Conservation (phyloP, 1,140 invertebrate genomes). For the Bactericera cockerelli region DNA sequence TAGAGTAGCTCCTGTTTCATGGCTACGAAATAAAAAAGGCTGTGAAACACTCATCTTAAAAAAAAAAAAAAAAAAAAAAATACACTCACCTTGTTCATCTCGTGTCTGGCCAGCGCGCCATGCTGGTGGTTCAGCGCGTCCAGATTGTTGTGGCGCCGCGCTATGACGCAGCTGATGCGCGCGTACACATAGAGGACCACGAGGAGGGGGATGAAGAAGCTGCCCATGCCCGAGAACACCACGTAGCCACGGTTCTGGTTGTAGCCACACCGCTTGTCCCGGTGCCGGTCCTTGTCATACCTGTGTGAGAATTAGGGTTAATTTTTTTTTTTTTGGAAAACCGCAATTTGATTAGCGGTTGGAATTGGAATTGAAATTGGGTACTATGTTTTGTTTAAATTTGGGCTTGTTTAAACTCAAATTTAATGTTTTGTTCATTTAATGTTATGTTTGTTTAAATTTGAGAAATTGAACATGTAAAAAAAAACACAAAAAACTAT, state of each 20-base stretch:
- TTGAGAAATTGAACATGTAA: no score
- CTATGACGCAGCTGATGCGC: conserved; percentile 71
- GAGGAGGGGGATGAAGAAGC: conserved; percentile 78
- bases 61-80: no score
- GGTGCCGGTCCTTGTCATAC: conserved; percentile 43
- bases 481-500: no score
- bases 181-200: conserved; percentile 87
- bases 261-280: conserved; percentile 45
- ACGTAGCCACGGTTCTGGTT: conserved; percentile 73
- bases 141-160: conserved; percentile 36
- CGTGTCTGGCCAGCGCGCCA: background rate
- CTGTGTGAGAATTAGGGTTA: conserved; percentile 34
- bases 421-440: no score
- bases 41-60: no score
- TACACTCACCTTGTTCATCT: background rate
- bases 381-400: background rate
- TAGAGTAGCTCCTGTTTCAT: no score
- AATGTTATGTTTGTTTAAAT: no score
- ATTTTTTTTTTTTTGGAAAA: no score
- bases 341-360: no score
- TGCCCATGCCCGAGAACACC: conserved; percentile 79
- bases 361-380: background rate
- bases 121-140: conserved; percentile 19
- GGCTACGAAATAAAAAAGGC: no score
- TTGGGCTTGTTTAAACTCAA: no score